Base-by-base conservation (phyloP, 2,113 vertebrate genomes). In the Dicrurus megarhynchus region DNA sequence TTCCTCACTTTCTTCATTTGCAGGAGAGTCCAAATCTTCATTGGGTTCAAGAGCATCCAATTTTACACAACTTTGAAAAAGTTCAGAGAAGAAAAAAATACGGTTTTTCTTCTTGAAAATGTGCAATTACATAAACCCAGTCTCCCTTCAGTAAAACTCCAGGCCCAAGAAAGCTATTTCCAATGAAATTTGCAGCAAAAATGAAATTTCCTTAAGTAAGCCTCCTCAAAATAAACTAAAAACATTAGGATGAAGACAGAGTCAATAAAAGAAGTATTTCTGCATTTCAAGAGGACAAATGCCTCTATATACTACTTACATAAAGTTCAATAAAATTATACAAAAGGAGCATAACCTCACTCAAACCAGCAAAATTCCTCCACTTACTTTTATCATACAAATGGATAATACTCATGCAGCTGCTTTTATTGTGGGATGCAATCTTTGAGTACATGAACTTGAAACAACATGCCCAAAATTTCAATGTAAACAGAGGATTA, bases 11-110 rank as follows among this genome's bases (percentile, higher is more conserved):
- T 98, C 98, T 92, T 99, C 98, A 61, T 97, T 98, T 46, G 96
- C 5, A 8, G 92, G 32, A 50, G 93, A 55, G 20, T 98, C 97
- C 91, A 97, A 80, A 61, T 97, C 97, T 83, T 98, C 98, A 81
- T 95, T 97, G 6, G 98, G 98, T 82, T 99, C 98, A 68, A 99
- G 91, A 79, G 98, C 91, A n/a, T 99, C 98, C 16, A 98, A 97
- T 87, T 98, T 98, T 89, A 98, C 90, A 89, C 98, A 98, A 91
- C 98, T 98, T 95, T n/a, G 28, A 55, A 94, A 52, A 77, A 64
- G 56, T 70, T 27, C 73, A 97, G 15, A 82, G 4, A 65, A 15
- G 21, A 42, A 44, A 93, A 84, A 77, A 39, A 33, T 3, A 53
- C 1, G 0, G 7, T 56, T 93, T 33, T 15, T 74, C 35, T 41